A percentile compares a stretch with the other conserved stretches of the same genome.
Conservation (phyloP, 2,888 invertebrate species). For the Thalpophila matura region DNA sequence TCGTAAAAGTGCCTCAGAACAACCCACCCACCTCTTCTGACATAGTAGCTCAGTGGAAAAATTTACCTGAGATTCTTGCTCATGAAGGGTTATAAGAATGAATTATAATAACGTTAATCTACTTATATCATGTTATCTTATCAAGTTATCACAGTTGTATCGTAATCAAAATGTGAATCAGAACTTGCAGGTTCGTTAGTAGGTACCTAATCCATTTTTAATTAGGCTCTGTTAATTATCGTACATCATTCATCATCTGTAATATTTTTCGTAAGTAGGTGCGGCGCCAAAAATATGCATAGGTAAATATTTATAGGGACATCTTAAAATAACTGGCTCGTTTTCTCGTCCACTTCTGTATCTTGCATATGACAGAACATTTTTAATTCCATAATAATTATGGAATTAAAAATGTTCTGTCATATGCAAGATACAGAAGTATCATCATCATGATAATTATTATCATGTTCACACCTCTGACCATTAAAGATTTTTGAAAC, state of each 20-base stretch:
- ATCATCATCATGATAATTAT: too few species aligned
- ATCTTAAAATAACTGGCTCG: conserved; percentile 20
- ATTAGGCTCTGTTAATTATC: conserved; percentile 2
- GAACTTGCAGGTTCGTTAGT: not conserved
- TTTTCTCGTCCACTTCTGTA: conserved; percentile 8
- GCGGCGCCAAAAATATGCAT: conserved; percentile 14
- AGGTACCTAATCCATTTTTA: conserved; percentile 2
- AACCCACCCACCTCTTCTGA: conserved; percentile 19
- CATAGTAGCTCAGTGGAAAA: conserved; percentile 33
- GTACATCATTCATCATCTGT: conserved; percentile 8
- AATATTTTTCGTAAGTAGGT: conserved; percentile 38
- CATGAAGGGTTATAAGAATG: not conserved
- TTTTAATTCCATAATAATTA: conserved; percentile 12
- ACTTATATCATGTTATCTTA: conserved; percentile 21
- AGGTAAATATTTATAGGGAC: conserved; percentile 20
- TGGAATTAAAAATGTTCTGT: conserved; percentile 25
- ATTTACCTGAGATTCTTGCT: conserved; percentile 12
- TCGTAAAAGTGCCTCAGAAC: conserved; percentile 24
- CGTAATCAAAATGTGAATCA: conserved; percentile 38
- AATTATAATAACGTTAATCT: conserved; percentile 21
- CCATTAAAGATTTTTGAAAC: conserved; percentile 51
- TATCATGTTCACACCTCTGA: conserved; percentile 26
- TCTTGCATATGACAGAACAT: conserved; percentile 21
- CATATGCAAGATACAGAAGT: not conserved
- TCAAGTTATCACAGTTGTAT: too few species aligned